Base-by-base conservation (phyloP, 2,113 vertebrate species). In the Dolichallabes microphthalmus region DNA sequence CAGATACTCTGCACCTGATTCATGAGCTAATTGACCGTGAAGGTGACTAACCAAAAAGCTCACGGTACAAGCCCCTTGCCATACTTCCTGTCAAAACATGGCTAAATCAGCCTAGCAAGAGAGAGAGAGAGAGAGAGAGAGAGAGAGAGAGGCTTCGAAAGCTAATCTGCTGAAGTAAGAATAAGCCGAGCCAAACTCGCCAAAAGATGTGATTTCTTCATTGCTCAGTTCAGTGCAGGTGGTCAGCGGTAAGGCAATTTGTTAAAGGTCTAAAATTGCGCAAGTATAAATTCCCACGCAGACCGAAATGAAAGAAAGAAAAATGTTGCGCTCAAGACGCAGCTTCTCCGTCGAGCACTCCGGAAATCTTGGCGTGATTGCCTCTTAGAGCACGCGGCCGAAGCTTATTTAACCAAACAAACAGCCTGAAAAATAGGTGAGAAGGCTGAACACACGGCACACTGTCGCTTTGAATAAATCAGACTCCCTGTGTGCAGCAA, bases 11-110 rank as follows among this genome's bases (percentile, higher is more conserved):
- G 82, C 71, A 73, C 85, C 88, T 90, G 84, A 89, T 89, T 87
- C 83, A 58, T 75, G 82, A 90, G 74, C 90, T 91, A 93, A 91
- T 93, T 92, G 87, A 83, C 83, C 90, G 82, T 94, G 91, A 93
- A 93, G 89, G 90, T 93, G 89, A 92, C 88, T 92, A 93, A 91
- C 88, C 88, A 88, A 90, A 82, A 91, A 88, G 89, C 89, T 88
- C 91, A 80, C 60, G 61, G 76, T 89, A 90, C 88, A 89, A 89
- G 85, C 86, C 78, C 89, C 89, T 82, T 86, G 89, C 87, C 90
- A 90, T 89, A 90, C 88, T 90, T 86, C 84, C 91, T 92, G 91
- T 92, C 88, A 91, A 90, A 88, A 90, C 14, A 64, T 73, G 82
- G 87, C 86, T 85, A 77, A 89, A 87, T 78, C 69, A 76, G 69